These are phyloP conservation scores for Panthera tigris DNA, from an alignment of 2,113 vertebrate species.

Conservation along the genomic window DNA sequence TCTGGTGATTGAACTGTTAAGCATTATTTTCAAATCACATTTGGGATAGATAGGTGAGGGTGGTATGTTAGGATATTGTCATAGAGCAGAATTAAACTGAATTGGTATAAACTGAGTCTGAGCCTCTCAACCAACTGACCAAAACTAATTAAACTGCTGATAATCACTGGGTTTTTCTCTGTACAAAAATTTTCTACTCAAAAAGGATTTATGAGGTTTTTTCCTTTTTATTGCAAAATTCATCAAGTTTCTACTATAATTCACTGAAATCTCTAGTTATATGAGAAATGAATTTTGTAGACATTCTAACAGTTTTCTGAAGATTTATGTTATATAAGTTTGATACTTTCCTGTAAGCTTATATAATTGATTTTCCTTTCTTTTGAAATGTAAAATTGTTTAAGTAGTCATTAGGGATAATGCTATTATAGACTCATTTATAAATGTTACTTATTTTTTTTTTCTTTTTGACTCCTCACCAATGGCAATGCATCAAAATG, in stretches of 20 bases:
- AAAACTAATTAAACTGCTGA: neutral
- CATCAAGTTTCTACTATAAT: neutral
- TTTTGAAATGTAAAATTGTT: constrained; percentile 7
- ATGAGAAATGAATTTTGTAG: neutral
- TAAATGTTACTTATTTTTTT: constrained; percentile 7
- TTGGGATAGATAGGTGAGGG: neutral
- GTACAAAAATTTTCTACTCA: neutral
- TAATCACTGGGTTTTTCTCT: neutral
- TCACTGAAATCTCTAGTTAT: neutral
- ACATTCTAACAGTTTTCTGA: neutral
- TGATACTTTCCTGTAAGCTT: neutral
- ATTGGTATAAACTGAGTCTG: neutral
- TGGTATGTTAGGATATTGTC: neutral
- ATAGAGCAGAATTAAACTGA: neutral
- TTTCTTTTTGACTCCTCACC: neutral
- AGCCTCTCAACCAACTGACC: neutral
- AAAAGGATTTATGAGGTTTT: neutral
- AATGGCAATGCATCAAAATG: neutral
- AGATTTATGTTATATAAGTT: neutral
- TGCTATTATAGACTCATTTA: neutral
- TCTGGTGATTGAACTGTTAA: neutral
- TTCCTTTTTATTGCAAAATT: neutral
- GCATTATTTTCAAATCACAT: neutral
- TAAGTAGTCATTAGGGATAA: neutral
- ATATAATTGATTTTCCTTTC: neutral